Base-by-base conservation (phyloP, 2,113 vertebrate genomes). In the Gopherus flavomarginatus region DNA sequence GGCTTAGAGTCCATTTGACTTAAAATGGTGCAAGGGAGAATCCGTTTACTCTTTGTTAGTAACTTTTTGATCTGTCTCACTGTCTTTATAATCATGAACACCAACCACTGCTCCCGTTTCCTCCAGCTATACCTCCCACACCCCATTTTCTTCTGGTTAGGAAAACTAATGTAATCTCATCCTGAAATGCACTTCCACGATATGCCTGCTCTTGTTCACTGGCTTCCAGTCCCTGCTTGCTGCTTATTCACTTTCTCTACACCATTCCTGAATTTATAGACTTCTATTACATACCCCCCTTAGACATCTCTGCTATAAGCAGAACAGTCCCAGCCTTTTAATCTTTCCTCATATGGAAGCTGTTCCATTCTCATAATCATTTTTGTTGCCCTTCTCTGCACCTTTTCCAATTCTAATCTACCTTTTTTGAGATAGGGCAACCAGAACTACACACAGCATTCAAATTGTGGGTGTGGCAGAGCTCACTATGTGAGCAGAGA, bases 41-140 rank as follows among this genome's bases (percentile, higher is more conserved):
- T 4, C 75, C 83, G 11, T 62, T 17, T 27, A 0, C 17, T 50
- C 4, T 5, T 77, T 17, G 50, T 83, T 89, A 1, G 5, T 50
- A 85, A 2, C 54, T 5, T 5, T 82, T 50, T 2, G 77, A 42
- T 3, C 1, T 8, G 1, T 0, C 1, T 2, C 2, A 0, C 52
- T 2, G 53, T 5, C 3, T 35, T 0, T 6, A 14, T 44, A 2
- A 6, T 2, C 0, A 21, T 22, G n/a, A 69, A 69, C 16, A 11
- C 65, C 65, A 69, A 44, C 38, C 10, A 42, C 69, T 26, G 21
- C n/a, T 5, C 65, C 2, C 0, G 8, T 2, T 85, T 5, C 38
- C 29, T 12, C 78, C 49, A 9, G 3, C 27, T 0, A 44, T 3
- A 31, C 62, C n/a, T 50, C 79, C 78, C n/a, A 84, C 2, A 0